phyloP scores from a whole-genome alignment of 2,888 invertebrate species.

The Galerucella pusilla region DNA sequence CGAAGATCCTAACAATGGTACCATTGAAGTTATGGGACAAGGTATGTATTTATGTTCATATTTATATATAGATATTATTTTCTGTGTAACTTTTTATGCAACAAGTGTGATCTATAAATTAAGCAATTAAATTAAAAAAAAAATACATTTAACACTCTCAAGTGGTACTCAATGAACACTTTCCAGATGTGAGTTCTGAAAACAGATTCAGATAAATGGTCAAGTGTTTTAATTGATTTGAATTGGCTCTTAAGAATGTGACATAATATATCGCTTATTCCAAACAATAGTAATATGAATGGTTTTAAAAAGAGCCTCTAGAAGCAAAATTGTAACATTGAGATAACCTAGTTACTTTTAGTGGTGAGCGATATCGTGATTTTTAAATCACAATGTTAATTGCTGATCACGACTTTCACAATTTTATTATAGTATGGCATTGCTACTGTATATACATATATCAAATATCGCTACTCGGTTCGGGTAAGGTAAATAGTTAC shows the following conservation, averaged over 20 bases:
- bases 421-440: no score
- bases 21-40: conserved; percentile 74
- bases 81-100: neutral
- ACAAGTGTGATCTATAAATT: conserved; percentile 8
- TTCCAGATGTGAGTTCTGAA: neutral
- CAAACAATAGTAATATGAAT: neutral
- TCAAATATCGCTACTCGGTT: no score
- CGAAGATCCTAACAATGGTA: conserved; percentile 72
- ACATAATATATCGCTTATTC: neutral
- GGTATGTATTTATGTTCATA: conserved; percentile 65
- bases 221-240: conserved; percentile 9
- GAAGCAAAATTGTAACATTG: no score
- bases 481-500: no score
- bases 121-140: conserved; percentile 14
- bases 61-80: neutral
- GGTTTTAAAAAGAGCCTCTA: no score
- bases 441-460: no score
- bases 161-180: conserved; percentile 11
- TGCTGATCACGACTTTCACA: no score
- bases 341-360: no score
- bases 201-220: conserved; percentile 4
- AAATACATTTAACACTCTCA: conserved; percentile 21
- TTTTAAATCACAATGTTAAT: no score
- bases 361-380: no score
- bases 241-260: neutral